Base-by-base conservation (phyloP, 2,797 vertebrate species). In the Parauchenoglanis punctatus region DNA sequence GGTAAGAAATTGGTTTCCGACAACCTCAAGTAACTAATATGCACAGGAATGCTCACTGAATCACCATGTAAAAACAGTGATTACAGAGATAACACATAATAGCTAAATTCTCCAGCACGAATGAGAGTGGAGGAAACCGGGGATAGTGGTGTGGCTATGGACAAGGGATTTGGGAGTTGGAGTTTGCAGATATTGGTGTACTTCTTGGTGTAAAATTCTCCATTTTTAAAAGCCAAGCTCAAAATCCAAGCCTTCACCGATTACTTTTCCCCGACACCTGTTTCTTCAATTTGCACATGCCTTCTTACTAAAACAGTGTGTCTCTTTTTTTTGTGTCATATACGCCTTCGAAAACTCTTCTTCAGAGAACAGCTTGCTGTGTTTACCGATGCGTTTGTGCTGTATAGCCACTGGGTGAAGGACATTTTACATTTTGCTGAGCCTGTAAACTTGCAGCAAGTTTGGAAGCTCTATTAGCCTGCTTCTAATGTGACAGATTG, bases 401-500 rank as follows among this genome's bases (percentile, higher is more conserved):
- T 31, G 61, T 65, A 49, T 67, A 49, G 61, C 44, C n/a, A 20
- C 81, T 52, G 44, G 46, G 35, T 81, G 56, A 81, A 61, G 78
- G 81, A 35, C 81, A 20, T 52, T 40, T 40, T 49, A 13, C 44
- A 52, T 67, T 83, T 67, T 52, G 63, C 61, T 52, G 52, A 67
- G 46, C 61, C 61, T 82, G 44, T 82, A 67, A 82, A 65, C 81
- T n/a, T 61, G 35, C 81, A 67, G 17, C 25, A 12, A 20, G 46
- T 83, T 23, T 83, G n/a, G 44, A 67, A 83, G 44, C 61, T 31
- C 80, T n/a, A 18, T 67, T 83, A 31, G 8, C 17, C 25, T 20
- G 20, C n/a, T 52, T 83, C n/a, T 83, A 31, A 83, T 52, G 81
- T 52, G 63, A 67, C 61, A 52, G 80, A 82, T 67, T 82, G 44